Conservation (phyloP, 2,888 invertebrate genomes). For the Anoplius nigerrimus region DNA sequence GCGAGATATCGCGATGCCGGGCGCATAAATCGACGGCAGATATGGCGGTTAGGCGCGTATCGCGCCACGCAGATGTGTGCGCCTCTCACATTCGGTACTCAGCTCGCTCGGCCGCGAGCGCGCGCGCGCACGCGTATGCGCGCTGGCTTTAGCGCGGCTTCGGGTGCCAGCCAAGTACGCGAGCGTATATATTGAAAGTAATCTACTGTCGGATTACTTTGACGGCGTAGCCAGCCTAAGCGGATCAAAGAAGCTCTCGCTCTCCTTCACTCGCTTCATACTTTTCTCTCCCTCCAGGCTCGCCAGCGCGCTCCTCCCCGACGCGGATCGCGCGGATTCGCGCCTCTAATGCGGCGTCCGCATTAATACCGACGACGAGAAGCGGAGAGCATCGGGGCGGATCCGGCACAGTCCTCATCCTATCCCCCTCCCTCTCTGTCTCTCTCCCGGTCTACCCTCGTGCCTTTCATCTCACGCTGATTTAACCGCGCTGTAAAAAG, state of each 20-base stretch:
- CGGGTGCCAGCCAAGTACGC: neutral
- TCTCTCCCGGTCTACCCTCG: neutral
- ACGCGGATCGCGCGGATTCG: constrained; percentile 24
- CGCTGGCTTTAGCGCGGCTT: neutral
- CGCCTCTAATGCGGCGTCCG: constrained; percentile 54
- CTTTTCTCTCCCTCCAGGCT: constrained; percentile 1
- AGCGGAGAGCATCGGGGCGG: too few relatives aligned
- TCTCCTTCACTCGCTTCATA: neutral
- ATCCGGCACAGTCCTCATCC: constrained; percentile 13
- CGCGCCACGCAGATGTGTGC: constrained; percentile 20
- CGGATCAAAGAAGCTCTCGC: constrained; percentile 62
- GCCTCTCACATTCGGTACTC: neutral
- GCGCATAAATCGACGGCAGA: constrained; percentile 56
- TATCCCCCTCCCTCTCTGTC: constrained; percentile 41
- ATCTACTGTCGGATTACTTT: constrained; percentile 66
- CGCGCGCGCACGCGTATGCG: neutral
- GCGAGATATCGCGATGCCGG: constrained; percentile 54
- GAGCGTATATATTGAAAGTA: constrained; percentile 55
- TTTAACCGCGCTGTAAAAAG: constrained; percentile 67
- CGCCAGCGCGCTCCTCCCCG: neutral
- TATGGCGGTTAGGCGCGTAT: constrained; percentile 40
- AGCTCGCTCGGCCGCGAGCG: neutral
- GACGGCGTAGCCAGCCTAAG: constrained; percentile 57
- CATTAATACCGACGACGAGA: constrained; percentile 53
- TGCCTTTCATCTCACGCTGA: constrained; percentile 68